Conservation (phyloP, 2,888 invertebrate genomes). For the Stenodema calcarata region DNA sequence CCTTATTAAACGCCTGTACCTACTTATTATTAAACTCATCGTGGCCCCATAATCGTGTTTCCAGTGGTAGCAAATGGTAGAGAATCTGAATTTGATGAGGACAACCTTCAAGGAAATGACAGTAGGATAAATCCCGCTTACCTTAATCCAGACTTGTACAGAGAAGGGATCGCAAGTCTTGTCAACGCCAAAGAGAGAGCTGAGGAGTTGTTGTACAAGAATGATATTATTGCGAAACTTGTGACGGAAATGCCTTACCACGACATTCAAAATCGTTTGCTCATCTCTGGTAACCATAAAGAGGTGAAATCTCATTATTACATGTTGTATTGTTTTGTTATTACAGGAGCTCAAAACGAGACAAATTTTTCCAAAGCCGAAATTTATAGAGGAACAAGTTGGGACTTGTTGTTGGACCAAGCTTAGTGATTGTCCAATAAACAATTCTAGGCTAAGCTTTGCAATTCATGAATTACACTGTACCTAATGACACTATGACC, state of each 20-base stretch:
- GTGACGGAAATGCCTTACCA: background rate
- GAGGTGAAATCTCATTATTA: background rate
- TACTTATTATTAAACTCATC: too few species aligned
- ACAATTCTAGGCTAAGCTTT: too few species aligned
- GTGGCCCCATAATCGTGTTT: background rate
- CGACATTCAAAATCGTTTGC: background rate
- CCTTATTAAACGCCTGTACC: too few species aligned
- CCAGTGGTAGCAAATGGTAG: background rate
- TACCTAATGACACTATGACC: too few species aligned
- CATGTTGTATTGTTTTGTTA: too few species aligned
- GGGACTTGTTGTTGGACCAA: too few species aligned
- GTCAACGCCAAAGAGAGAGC: background rate
- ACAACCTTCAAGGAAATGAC: background rate
- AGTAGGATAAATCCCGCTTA: background rate
- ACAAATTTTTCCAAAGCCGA: too few species aligned
- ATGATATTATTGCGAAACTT: background rate
- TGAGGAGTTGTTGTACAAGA: background rate
- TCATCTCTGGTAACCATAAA: constrained; percentile 1
- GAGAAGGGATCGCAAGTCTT: background rate
- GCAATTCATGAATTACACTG: too few species aligned
- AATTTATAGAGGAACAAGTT: too few species aligned
- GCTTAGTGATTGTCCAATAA: too few species aligned
- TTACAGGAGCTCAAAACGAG: too few species aligned
- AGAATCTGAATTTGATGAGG: background rate
- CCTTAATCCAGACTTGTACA: background rate